These are phyloP conservation scores for Drosophila elegans DNA, from an alignment of 1,140 invertebrate species.

Conservation along the genomic window DNA sequence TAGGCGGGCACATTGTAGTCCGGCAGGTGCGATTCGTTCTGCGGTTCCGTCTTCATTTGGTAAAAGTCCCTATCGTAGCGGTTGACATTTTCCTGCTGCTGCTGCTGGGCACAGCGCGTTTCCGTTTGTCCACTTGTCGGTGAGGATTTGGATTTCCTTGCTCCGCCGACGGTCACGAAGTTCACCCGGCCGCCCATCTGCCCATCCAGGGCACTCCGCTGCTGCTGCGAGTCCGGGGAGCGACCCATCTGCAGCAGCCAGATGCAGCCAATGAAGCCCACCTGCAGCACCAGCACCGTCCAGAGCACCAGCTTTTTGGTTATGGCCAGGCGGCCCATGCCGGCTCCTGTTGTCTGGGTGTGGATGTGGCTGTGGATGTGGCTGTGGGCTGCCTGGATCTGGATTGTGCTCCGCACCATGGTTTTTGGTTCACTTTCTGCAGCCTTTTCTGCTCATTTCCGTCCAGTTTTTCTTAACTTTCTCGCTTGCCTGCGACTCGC, in stretches of 20 bases:
- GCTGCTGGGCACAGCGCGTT: constrained; percentile 22
- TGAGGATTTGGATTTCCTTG: background rate
- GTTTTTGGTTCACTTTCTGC: constrained; percentile 11
- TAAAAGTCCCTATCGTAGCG: constrained; percentile 65
- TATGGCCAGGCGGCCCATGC: constrained; percentile 43
- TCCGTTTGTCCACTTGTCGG: background rate
- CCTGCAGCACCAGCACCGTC: constrained; percentile 69
- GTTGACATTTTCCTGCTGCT: constrained; percentile 60
- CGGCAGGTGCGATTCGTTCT: constrained; percentile 49
- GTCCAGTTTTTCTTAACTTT: constrained; percentile 5
- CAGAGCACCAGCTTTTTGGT: constrained; percentile 76
- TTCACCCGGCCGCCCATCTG: constrained; percentile 37
- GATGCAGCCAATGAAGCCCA: constrained; percentile 73
- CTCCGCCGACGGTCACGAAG: constrained; percentile 38
- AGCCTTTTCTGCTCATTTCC: constrained; percentile 23
- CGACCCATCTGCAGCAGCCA: constrained; percentile 68
- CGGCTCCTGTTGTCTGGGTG: constrained; percentile 7
- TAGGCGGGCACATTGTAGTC: constrained; percentile 59
- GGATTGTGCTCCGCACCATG: constrained; percentile 51
- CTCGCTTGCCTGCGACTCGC: constrained; percentile 10
- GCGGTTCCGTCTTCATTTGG: constrained; percentile 59
- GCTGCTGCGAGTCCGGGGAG: constrained; percentile 38
- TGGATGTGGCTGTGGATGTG: background rate
- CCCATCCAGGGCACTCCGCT: constrained; percentile 5
- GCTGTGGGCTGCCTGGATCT: background rate